These are phyloP conservation scores for Ophiodon elongatus DNA, from an alignment of 2,113 vertebrate genomes.

Conservation along the genomic window DNA sequence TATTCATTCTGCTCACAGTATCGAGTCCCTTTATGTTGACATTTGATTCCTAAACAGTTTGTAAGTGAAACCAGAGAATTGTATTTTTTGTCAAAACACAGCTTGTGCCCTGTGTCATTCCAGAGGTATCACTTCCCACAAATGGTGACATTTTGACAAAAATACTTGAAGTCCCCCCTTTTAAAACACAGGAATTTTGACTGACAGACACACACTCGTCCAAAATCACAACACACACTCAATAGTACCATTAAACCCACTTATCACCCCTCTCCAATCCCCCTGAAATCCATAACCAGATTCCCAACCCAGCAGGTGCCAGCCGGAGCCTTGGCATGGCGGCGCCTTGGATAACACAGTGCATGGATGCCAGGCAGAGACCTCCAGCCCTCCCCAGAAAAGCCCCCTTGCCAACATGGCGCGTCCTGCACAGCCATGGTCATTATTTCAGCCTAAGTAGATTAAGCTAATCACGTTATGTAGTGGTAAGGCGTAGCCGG, in stretches of 20 bases:
- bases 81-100: constrained; percentile 16
- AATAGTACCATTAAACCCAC: constrained; percentile 35
- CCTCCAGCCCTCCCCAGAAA: constrained; percentile 25
- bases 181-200: neutral
- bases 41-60: constrained; percentile 6
- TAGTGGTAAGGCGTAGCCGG: constrained; percentile 59
- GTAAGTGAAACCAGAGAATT: constrained; percentile 28
- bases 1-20: constrained; percentile 10
- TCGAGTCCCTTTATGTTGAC: constrained; percentile 26
- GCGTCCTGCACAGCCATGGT: constrained; percentile 55
- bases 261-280: constrained; percentile 27
- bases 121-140: constrained; percentile 12
- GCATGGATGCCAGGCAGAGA: constrained; percentile 51
- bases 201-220: neutral
- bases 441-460: constrained; percentile 80
- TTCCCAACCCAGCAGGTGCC: constrained; percentile 54
- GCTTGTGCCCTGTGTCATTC: neutral
- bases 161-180: neutral
- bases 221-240: constrained; percentile 9
- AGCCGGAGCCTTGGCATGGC: constrained; percentile 41
- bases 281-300: constrained; percentile 35
- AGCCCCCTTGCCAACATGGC: constrained; percentile 52
- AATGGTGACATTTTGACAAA: constrained; percentile 18
- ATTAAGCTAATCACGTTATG: constrained; percentile 85
- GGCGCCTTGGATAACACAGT: constrained; percentile 37